phyloP scores from a whole-genome alignment of 2,888 invertebrate genomes.

The Tetheella fluctuosa region DNA sequence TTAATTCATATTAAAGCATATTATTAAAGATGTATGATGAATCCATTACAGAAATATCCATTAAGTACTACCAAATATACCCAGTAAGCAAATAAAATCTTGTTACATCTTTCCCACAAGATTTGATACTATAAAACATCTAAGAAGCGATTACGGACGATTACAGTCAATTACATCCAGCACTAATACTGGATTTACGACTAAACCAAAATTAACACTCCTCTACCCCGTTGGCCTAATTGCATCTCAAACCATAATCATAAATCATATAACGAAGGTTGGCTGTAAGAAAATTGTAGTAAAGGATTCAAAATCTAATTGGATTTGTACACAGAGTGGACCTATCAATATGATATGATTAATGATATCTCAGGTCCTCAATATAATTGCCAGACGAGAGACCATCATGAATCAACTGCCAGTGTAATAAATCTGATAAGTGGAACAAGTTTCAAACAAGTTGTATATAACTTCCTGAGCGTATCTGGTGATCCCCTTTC shows the following conservation, averaged over 20 bases:
- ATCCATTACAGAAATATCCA: not conserved
- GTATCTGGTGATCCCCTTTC: slow-evolving; percentile 34
- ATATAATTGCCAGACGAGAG: slow-evolving; percentile 77
- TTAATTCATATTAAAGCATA: too few species aligned
- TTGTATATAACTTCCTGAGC: slow-evolving; percentile 44
- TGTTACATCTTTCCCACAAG: slow-evolving; percentile 54
- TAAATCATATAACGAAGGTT: slow-evolving; percentile 71
- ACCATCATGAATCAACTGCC: slow-evolving; percentile 78
- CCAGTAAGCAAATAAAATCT: slow-evolving; percentile 20
- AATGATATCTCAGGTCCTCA: slow-evolving; percentile 74
- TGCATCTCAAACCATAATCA: slow-evolving; percentile 54
- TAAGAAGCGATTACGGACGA: slow-evolving; percentile 59
- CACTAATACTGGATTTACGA: slow-evolving; percentile 72
- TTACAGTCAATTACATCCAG: slow-evolving; percentile 65
- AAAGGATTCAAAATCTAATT: slow-evolving; percentile 76
- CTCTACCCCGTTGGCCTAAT: slow-evolving; percentile 64
- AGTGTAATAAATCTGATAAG: slow-evolving; percentile 78
- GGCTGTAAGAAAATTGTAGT: slow-evolving; percentile 69
- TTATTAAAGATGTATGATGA: not conserved
- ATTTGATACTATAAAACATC: slow-evolving; percentile 53
- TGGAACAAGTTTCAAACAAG: slow-evolving; percentile 64
- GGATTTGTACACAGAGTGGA: slow-evolving; percentile 74
- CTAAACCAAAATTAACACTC: slow-evolving; percentile 74
- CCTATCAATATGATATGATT: slow-evolving; percentile 81
- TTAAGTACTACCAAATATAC: not conserved